Base-by-base conservation (phyloP, 1,140 invertebrate genomes). In the Acyrthosiphon pisum region DNA sequence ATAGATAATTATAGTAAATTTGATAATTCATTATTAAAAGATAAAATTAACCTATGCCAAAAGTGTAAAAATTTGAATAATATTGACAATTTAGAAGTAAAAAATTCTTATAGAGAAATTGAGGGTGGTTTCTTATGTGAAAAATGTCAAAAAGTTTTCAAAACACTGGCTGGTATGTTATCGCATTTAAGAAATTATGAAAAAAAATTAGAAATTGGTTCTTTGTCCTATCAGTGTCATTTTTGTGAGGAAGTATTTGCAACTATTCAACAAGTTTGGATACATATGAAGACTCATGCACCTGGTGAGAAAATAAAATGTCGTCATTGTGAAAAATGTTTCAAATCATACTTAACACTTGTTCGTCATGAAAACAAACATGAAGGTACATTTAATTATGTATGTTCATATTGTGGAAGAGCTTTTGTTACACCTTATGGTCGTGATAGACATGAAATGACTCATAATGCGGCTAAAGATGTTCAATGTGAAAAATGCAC, bases 331-430 rank as follows among this genome's bases (percentile, higher is more conserved):
- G 91, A 93, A 53, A 93, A 93, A 56, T 93, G 81, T 86, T 93
- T 93, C 20, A 93, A 93, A 93, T 93, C 91, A 41, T 93, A 93
- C 14, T 53, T 93, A 30, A 93, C 91, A 26, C 91, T 93, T 30
- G 91, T 93, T 44, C 91, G 91, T n/a, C 91, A 93, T 56, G 91
- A 93, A 86, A 93, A 93, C 9, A 93, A 93, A 93, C 91, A 93
- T n/a, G 81, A 93, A 84, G 91, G 91, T 2, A 93, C 68, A 4
- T 84, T 93, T 7, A 93, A 93, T 23, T 93, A 93, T 41, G 91
- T 93, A 7, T 93, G 91, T 86, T 93, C 81, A 56, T 93, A 93
- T 41, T 93, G 91, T 56, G 91, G 91, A 84, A 93, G 41, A 84
- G 91, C 76, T 53, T 93, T 93, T 53, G 91, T 93, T n/a, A 93